Evolutionary conservation across 2,113 vertebrate species (phyloP).

Genomic region (Planiliza haematocheilus): DNA sequence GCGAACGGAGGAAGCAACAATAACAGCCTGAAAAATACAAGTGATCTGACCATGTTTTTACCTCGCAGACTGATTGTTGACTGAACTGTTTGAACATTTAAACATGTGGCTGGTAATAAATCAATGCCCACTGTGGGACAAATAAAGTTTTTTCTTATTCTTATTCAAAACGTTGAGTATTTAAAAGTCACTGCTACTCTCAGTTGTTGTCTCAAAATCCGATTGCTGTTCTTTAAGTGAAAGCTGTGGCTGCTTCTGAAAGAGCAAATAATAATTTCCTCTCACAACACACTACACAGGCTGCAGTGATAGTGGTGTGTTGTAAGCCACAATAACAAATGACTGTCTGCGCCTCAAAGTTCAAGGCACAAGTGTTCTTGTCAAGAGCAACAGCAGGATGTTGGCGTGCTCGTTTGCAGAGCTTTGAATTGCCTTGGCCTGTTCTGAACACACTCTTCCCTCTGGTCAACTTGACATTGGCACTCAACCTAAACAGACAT

Average conservation of each 20-base stretch:
- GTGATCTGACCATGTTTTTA: slow-evolving; percentile 32
- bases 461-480: slow-evolving; percentile 66
- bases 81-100: slow-evolving; percentile 12
- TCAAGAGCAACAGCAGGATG: slow-evolving; percentile 36
- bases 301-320: slow-evolving; percentile 19
- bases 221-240: slow-evolving; percentile 1
- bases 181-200: slow-evolving; percentile 24
- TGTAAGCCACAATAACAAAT: slow-evolving; percentile 67
- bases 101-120: slow-evolving; percentile 11
- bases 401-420: neutral
- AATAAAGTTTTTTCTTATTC: too few species aligned
- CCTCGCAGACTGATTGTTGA: slow-evolving; percentile 19
- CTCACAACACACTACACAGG: slow-evolving; percentile 38
- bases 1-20: neutral
- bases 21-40: slow-evolving; percentile 3
- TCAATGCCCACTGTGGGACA: too few species aligned
- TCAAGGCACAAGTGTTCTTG: slow-evolving; percentile 41
- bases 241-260: slow-evolving; percentile 17
- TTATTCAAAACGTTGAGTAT: too few species aligned
- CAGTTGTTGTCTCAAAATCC: slow-evolving; percentile 21
- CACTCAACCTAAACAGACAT: slow-evolving; percentile 50
- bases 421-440: slow-evolving; percentile 44
- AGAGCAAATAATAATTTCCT: slow-evolving; percentile 65
- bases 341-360: slow-evolving; percentile 37
- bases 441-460: slow-evolving; percentile 1